Evolutionary conservation across 2,888 invertebrate species (phyloP).

Genomic region (Limnephilus auricula): DNA sequence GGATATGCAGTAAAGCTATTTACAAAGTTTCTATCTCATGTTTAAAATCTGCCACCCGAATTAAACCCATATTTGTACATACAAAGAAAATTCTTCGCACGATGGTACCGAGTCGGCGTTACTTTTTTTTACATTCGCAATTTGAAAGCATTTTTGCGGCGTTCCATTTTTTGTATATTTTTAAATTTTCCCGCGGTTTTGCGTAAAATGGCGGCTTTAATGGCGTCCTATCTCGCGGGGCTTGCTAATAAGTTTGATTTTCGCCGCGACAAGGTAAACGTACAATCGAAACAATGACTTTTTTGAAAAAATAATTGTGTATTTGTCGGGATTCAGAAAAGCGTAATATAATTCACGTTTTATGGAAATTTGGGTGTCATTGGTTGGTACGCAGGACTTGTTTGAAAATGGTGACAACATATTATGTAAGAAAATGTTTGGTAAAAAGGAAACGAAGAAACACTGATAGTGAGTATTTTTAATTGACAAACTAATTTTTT

Average conservation of each 20-base stretch:
- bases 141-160: conserved; percentile 43
- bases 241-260: conserved; percentile 45
- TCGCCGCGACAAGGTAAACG: conserved; percentile 37
- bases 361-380: neutral
- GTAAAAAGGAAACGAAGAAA: no score
- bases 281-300: conserved; percentile 35
- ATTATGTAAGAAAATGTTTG: no score
- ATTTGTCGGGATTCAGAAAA: conserved; percentile 10
- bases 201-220: conserved; percentile 38
- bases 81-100: neutral
- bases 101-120: neutral
- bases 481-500: no score
- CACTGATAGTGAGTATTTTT: no score
- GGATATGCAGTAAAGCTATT: conserved; percentile 55
- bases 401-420: no score
- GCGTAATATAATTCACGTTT: neutral
- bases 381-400: neutral
- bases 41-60: conserved; percentile 48
- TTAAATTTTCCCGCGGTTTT: conserved; percentile 30
- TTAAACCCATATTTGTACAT: conserved; percentile 29
- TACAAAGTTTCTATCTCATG: conserved; percentile 46
- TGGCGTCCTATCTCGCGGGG: conserved; percentile 42
- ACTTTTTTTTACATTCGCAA: conserved; percentile 38
- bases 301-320: conserved; percentile 36
- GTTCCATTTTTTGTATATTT: conserved; percentile 10